Conservation (phyloP, 2,113 vertebrate genomes). For the Nothocercus nigrocapillus region DNA sequence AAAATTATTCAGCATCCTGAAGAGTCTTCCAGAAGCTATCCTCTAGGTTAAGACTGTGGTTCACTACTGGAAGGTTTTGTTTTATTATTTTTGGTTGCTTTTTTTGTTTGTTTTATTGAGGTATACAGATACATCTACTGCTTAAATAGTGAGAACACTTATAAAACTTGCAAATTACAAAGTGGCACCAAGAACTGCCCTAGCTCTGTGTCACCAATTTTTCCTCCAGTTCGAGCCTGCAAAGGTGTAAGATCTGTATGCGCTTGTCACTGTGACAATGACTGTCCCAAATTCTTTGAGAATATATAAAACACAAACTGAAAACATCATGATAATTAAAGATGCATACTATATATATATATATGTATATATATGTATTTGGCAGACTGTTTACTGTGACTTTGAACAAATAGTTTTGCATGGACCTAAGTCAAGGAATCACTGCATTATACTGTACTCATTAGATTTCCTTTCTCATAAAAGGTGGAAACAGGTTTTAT, state of each 20-base stretch:
- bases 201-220: not conserved
- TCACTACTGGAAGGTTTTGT: not conserved
- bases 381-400: not conserved
- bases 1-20: not conserved
- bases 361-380: not conserved
- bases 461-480: constrained; percentile 28
- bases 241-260: not conserved
- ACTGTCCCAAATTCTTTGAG: not conserved
- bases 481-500: constrained; percentile 17
- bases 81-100: not conserved
- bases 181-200: not conserved
- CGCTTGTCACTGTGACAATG: not conserved
- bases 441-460: not conserved
- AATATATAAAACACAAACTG: not conserved
- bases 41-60: not conserved
- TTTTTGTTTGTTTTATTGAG: not conserved
- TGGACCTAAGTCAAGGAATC: not conserved
- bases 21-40: not conserved
- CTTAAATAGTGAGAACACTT: not conserved
- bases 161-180: not conserved
- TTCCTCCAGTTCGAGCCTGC: not conserved
- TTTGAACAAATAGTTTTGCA: not conserved
- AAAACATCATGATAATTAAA: not conserved
- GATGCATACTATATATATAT: not conserved
- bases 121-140: not conserved